phyloP scores from a whole-genome alignment of 2,113 vertebrate genomes.

The Tricholaema leucomelas region DNA sequence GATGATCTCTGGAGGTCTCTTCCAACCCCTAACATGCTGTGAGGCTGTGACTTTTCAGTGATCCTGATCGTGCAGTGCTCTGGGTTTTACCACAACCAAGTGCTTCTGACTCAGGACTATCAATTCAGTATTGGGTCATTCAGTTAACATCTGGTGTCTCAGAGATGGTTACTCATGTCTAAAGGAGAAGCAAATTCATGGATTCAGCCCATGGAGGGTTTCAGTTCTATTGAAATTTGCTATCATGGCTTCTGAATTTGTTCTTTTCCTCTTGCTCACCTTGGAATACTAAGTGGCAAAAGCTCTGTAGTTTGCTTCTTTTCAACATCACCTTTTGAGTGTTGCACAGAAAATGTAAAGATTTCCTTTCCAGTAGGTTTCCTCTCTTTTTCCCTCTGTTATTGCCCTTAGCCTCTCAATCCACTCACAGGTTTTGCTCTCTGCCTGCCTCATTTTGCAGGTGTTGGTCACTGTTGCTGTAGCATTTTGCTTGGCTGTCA shows the following conservation, averaged over 20 bases:
- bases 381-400: not conserved
- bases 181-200: not conserved
- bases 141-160: not conserved
- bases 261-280: not conserved
- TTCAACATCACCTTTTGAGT: not conserved
- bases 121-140: not conserved
- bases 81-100: not conserved
- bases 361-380: not conserved
- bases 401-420: not conserved
- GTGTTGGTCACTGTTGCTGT: not conserved
- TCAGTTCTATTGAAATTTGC: not conserved
- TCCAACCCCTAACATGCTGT: too few species aligned
- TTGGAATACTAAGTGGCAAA: not conserved
- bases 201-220: not conserved
- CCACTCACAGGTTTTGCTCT: not conserved
- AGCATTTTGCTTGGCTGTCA: not conserved
- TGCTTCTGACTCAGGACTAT: not conserved
- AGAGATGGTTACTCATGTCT: not conserved
- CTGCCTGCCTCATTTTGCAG: not conserved
- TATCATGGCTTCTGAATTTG: not conserved
- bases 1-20: too few species aligned
- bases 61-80: not conserved
- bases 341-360: not conserved
- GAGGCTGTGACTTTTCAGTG: not conserved
- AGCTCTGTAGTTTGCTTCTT: not conserved